A percentile compares a stretch with the other conserved stretches of the same genome.
These are phyloP conservation scores for Limanda limanda DNA, from an alignment of 2,113 vertebrate genomes.

Conservation along the genomic window DNA sequence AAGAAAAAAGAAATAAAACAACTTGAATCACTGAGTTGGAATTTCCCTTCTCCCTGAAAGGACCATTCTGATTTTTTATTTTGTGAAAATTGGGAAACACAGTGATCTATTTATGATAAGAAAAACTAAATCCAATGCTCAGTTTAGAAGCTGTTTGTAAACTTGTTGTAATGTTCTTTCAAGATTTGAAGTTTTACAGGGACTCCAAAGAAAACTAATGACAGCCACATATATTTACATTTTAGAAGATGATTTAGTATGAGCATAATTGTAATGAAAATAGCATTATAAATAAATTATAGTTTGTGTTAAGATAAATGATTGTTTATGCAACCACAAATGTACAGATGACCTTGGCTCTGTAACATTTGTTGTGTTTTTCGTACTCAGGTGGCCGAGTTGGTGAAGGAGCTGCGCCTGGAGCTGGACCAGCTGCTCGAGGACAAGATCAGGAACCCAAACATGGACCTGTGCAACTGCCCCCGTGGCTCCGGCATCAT, in stretches of 20 bases:
- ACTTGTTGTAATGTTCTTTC: no score
- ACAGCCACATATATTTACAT: no score
- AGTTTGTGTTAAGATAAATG: not conserved
- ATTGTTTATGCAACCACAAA: not conserved
- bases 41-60: not conserved
- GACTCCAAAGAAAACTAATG: no score
- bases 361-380: not conserved
- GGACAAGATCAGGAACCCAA: constrained; percentile 95
- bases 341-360: not conserved
- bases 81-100: not conserved
- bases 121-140: no score
- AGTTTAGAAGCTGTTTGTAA: no score
- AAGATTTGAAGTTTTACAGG: no score
- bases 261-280: no score
- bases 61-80: not conserved
- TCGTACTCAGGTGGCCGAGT: constrained; percentile 88
- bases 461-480: constrained; percentile 91
- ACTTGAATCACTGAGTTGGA: not conserved
- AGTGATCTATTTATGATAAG: not conserved
- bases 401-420: constrained; percentile 93
- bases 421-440: constrained; percentile 96
- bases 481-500: constrained; percentile 96
- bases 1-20: not conserved
- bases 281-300: no score
- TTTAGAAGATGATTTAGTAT: no score